These are phyloP conservation scores for Eutolmus rufibarbis DNA, from an alignment of 2,888 invertebrate genomes.

Conservation along the genomic window DNA sequence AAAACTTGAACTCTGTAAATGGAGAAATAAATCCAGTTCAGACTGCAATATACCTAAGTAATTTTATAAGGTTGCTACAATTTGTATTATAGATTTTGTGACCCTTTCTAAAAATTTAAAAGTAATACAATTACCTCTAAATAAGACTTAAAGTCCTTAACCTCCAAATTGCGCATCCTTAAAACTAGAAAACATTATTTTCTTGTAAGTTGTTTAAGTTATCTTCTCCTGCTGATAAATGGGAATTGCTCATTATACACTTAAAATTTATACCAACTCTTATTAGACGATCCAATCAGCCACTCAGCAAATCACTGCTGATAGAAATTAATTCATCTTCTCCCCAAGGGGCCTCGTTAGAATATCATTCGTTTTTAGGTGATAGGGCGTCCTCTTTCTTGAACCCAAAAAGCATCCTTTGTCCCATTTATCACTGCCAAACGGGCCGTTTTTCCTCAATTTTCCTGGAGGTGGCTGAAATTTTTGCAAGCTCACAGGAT, in stretches of 20 bases:
- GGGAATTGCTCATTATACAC: not conserved
- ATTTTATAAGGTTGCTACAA: too few relatives aligned
- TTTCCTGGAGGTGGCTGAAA: not conserved
- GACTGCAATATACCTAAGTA: too few relatives aligned
- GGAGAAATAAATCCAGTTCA: too few relatives aligned
- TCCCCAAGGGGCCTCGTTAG: conserved; percentile 1
- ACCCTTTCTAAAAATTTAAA: too few relatives aligned
- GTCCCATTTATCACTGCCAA: conserved; percentile 3
- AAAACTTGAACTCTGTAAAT: too few relatives aligned
- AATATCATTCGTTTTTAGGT: not conserved
- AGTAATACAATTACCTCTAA: too few relatives aligned
- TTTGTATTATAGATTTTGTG: too few relatives aligned
- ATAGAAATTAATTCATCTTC: conserved; percentile 3
- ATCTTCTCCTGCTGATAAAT: not conserved
- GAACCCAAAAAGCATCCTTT: not conserved
- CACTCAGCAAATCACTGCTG: conserved; percentile 5
- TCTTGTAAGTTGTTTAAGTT: not conserved
- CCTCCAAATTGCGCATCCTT: too few relatives aligned
- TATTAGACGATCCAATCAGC: not conserved
- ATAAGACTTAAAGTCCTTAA: too few relatives aligned
- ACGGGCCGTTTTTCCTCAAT: not conserved
- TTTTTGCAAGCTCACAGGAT: not conserved
- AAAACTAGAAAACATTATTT: not conserved
- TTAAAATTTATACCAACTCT: not conserved
- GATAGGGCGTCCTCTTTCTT: not conserved